A percentile compares a stretch with the other conserved stretches of the same genome.
These are phyloP conservation scores for Micrasema minimum DNA, from an alignment of 1,140 invertebrate genomes.

Conservation along the genomic window DNA sequence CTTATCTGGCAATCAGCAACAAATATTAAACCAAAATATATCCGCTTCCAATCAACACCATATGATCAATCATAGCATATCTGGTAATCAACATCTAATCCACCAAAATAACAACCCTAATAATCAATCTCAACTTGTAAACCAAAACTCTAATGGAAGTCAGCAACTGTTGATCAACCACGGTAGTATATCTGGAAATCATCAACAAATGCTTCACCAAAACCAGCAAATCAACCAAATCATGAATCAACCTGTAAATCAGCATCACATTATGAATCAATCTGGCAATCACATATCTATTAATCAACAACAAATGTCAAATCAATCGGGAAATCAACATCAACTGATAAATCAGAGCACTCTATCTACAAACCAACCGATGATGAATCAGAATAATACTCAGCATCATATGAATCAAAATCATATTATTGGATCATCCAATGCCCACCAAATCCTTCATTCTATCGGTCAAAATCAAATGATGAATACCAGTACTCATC, in stretches of 20 bases:
- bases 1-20: constrained; percentile 23
- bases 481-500: neutral
- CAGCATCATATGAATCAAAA: constrained; percentile 28
- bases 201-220: constrained; percentile 38
- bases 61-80: constrained; percentile 7
- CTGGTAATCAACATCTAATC: constrained; percentile 28
- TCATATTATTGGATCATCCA: constrained; percentile 15
- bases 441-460: constrained; percentile 20
- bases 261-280: constrained; percentile 29
- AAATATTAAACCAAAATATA: constrained; percentile 31
- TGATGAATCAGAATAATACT: constrained; percentile 27
- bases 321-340: constrained; percentile 40
- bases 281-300: constrained; percentile 22
- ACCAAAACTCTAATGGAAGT: constrained; percentile 1
- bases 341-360: constrained; percentile 40
- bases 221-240: constrained; percentile 33
- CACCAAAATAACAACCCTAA: constrained; percentile 11
- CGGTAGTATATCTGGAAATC: constrained; percentile 20
- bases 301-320: constrained; percentile 33
- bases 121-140: constrained; percentile 40
- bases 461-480: constrained; percentile 21
- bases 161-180: constrained; percentile 30
- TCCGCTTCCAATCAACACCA: constrained; percentile 32
- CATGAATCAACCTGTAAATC: constrained; percentile 31
- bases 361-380: constrained; percentile 24